Conservation (phyloP, 2,888 invertebrate genomes). For the Entomobrya multifasciata region DNA sequence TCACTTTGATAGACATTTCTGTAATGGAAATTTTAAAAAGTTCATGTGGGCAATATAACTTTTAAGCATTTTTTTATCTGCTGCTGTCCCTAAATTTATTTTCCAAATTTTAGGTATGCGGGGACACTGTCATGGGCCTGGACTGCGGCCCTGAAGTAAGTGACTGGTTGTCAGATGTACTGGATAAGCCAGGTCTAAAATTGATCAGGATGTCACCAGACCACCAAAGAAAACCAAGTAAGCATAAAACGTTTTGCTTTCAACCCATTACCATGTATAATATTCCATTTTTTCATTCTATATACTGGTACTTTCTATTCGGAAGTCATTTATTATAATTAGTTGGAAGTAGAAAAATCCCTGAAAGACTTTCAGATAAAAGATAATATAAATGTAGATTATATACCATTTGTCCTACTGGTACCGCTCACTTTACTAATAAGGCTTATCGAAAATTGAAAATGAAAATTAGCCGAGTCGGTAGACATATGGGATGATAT, state of each 20-base stretch:
- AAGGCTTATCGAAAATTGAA: no score
- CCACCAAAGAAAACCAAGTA: slow-evolving; percentile 77
- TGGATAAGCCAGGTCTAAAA: slow-evolving; percentile 85
- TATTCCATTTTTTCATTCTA: background rate
- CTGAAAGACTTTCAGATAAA: background rate
- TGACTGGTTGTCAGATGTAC: slow-evolving; percentile 89
- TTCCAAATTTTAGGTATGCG: slow-evolving; percentile 86
- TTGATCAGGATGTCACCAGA: slow-evolving; percentile 78
- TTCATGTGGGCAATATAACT: no score
- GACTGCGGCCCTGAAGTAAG: slow-evolving; percentile 93
- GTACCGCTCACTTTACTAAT: no score
- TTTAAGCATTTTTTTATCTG: background rate
- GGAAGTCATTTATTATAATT: background rate
- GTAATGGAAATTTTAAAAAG: no score
- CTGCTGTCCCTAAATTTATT: slow-evolving; percentile 25
- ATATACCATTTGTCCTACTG: background rate
- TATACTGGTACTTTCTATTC: background rate
- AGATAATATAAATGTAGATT: background rate
- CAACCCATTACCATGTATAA: no score
- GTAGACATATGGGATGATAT: slow-evolving; percentile 10
- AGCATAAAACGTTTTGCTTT: slow-evolving; percentile 4
- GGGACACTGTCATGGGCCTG: slow-evolving; percentile 88
- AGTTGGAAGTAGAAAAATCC: background rate
- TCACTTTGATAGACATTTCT: no score
- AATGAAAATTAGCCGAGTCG: slow-evolving; percentile 30